Evolutionary conservation across 2,797 vertebrate species (phyloP).

Genomic region (Pangasius sanitwongsei): DNA sequence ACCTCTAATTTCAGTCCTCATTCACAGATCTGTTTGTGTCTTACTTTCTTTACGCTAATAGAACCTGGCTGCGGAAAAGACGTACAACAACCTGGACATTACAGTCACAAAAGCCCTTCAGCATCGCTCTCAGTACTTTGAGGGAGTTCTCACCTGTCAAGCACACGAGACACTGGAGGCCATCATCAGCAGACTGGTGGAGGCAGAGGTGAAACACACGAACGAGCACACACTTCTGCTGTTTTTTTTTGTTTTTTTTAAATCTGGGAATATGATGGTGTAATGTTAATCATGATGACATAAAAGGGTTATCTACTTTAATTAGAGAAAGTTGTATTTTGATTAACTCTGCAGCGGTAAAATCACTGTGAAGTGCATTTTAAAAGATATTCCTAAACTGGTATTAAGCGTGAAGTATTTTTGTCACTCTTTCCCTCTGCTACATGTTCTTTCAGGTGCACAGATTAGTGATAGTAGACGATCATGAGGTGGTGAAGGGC

Average conservation of each 20-base stretch:
- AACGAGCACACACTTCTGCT: background rate
- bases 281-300: background rate
- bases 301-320: background rate
- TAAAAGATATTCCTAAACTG: background rate
- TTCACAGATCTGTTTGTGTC: background rate
- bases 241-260: background rate
- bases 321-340: background rate
- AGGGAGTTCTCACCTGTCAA: constrained; percentile 94
- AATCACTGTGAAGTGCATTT: background rate
- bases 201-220: constrained; percentile 85
- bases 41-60: constrained; percentile 57
- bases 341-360: background rate
- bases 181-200: constrained; percentile 94
- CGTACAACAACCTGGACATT: constrained; percentile 96
- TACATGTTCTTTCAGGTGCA: constrained; percentile 80
- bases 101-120: constrained; percentile 94
- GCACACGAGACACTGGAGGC: constrained; percentile 88
- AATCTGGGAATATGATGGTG: background rate
- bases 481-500: constrained; percentile 91
- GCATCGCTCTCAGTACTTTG: constrained; percentile 96
- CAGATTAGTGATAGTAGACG: constrained; percentile 93
- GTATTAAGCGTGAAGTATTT: background rate
- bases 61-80: constrained; percentile 97
- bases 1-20: background rate
- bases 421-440: too few relatives aligned